Base-by-base conservation (phyloP, 2,113 vertebrate genomes). In the Chaetodon auriga region DNA sequence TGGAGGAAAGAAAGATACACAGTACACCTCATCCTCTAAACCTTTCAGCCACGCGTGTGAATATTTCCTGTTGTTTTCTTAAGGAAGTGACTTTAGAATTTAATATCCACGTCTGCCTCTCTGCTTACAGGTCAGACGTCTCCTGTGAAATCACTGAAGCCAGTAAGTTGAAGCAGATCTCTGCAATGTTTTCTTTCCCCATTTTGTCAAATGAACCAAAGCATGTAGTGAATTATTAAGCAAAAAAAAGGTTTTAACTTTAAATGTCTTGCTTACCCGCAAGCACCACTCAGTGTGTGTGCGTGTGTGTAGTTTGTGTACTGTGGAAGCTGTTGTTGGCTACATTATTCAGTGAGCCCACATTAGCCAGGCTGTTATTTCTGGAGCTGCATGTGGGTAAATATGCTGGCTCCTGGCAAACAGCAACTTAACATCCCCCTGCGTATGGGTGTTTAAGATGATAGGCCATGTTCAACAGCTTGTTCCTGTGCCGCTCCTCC, bases 91-190 rank as follows among this genome's bases (percentile, higher is more conserved):
- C 15, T 51, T 25, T 8, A 69, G 19, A 41, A 62, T 80, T 65
- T 60, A 65, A 46, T 35, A n/a, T 51, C 61, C 16, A 6, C 51
- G 54, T 79, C n/a, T 69, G 2, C 35, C n/a, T 86, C 65, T 80
- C 55, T 72, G n/a, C 41, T 61, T 16, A 69, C 94, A 99, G 98
- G 98, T 95, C 97, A 97, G 78, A 96, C 97, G 3, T 99, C 98
- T 88, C 98, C 98, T 81, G 96, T 97, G 86, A 99, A 99, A 96
- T 95, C 96, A n/a, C 83, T 96, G 57, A 99, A 97, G 95, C 96
- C 96, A 80, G 97, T 99, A 93, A 98, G 97, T 97, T 0, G 12
- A 60, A 58, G 77, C n/a, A 41, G 21, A 41, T 68, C 23, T 68
- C 81, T 80, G 55, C 70, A 70, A 55, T 4, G 11, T 46, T 23